Conservation (phyloP, 2,797 vertebrate genomes). For the Alfaro cultratus region DNA sequence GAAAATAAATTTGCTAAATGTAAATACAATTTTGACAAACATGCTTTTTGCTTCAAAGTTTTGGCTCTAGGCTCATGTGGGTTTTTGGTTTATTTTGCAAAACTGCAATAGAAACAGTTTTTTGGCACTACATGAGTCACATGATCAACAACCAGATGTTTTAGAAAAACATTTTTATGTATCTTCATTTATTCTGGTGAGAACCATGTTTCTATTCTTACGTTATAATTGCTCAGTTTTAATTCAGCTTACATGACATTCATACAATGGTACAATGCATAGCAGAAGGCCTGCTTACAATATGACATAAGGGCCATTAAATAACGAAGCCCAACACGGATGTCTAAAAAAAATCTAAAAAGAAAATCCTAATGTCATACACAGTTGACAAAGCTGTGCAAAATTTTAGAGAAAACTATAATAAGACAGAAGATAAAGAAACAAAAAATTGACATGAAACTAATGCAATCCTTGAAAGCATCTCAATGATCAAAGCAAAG, state of each 20-base stretch:
- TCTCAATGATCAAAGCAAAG: constrained; percentile 67
- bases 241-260: background rate
- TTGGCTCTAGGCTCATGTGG: no score
- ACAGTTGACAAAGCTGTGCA: background rate
- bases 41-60: no score
- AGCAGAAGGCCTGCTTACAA: background rate
- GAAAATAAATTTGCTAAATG: no score
- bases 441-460: constrained; percentile 20
- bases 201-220: background rate
- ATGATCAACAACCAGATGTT: no score
- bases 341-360: background rate
- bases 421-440: constrained; percentile 2
- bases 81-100: no score
- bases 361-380: background rate
- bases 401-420: background rate
- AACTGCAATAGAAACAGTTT: no score
- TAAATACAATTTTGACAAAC: no score
- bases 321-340: background rate
- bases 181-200: background rate
- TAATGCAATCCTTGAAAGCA: constrained; percentile 54
- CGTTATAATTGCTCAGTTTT: background rate
- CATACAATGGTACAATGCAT: background rate
- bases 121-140: no score
- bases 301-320: background rate
- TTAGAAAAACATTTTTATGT: no score